These are phyloP conservation scores for Mallotus villosus DNA, from an alignment of 2,797 vertebrate species.

Conservation along the genomic window DNA sequence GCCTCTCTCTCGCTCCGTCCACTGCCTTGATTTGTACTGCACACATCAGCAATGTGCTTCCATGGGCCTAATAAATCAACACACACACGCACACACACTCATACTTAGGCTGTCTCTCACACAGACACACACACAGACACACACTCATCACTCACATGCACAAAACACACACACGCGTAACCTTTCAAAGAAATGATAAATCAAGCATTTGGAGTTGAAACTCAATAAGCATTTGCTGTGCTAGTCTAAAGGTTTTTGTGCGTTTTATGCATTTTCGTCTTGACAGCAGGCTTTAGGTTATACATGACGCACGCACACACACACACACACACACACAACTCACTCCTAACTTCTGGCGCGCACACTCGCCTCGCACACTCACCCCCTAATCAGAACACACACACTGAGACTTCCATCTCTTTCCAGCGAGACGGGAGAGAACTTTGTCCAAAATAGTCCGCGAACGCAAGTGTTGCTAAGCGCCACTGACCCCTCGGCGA, in stretches of 20 bases:
- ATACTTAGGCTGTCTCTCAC: neutral
- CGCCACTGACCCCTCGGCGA: constrained; percentile 64
- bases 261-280: neutral
- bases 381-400: too few species aligned
- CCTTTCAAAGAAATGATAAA: constrained; percentile 26
- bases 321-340: too few species aligned
- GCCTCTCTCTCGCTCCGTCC: constrained; percentile 14
- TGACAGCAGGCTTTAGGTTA: neutral
- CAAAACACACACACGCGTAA: constrained; percentile 2
- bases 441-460: constrained; percentile 40
- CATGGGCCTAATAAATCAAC: constrained; percentile 30
- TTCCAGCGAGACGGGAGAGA: constrained; percentile 21
- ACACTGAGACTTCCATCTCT: neutral
- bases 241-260: constrained; percentile 4
- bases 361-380: too few species aligned
- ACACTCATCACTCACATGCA: too few species aligned
- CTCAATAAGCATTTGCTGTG: constrained; percentile 29
- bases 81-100: constrained; percentile 25
- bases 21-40: constrained; percentile 24
- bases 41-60: constrained; percentile 32
- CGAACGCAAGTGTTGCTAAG: constrained; percentile 63
- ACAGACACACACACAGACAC: neutral
- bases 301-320: neutral
- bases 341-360: too few species aligned
- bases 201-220: constrained; percentile 14